phyloP scores from a whole-genome alignment of 2,113 vertebrate genomes.

The Lathamus discolor region DNA sequence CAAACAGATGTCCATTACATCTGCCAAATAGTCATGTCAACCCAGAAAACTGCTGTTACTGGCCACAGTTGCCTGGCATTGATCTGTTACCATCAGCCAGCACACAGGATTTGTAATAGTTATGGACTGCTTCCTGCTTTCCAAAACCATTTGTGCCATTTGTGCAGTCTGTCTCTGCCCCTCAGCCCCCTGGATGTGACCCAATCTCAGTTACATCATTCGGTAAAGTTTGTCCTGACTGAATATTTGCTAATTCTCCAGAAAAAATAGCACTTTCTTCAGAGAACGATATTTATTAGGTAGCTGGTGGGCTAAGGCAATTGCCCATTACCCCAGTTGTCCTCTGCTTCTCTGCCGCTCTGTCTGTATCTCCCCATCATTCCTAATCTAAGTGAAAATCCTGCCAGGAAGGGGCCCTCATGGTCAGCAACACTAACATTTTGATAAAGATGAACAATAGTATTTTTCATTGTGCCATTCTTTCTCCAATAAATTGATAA shows the following conservation, averaged over 20 bases:
- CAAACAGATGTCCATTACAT: background rate
- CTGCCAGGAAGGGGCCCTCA: background rate
- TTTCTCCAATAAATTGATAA: background rate
- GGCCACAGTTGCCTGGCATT: background rate
- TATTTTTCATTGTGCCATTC: background rate
- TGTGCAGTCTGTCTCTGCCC: background rate
- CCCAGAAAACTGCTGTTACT: background rate
- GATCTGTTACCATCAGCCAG: background rate
- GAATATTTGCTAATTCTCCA: background rate
- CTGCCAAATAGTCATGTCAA: background rate
- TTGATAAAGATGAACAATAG: background rate
- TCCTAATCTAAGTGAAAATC: background rate
- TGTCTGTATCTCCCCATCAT: background rate
- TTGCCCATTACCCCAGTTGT: background rate
- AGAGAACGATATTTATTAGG: fast-evolving
- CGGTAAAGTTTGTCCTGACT: background rate
- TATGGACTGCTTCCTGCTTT: background rate
- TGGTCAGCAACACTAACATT: background rate
- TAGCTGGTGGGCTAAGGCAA: background rate
- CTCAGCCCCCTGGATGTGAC: background rate
- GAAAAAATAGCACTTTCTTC: background rate
- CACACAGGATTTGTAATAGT: background rate
- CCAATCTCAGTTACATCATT: background rate
- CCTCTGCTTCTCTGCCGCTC: background rate
- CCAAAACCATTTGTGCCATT: background rate